These are phyloP conservation scores for Isaurus tuberculatus DNA, from an alignment of 92 coral and sea anemone genomes.

Conservation along the genomic window DNA sequence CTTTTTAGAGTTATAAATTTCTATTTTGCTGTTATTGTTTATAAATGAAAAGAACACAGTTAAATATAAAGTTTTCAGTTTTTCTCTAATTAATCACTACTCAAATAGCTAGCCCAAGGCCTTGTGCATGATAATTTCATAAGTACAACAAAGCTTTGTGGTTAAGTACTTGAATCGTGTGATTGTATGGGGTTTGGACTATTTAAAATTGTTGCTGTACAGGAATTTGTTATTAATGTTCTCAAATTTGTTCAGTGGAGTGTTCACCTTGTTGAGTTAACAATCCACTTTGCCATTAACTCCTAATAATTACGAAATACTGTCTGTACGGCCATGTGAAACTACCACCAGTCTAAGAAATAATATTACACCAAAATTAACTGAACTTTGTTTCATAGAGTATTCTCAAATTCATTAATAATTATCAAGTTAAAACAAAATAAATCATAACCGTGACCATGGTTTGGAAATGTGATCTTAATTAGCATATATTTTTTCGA, in stretches of 20 bases:
- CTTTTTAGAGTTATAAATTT: too few relatives aligned
- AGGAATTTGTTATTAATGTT: neutral
- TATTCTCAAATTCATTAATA: too few relatives aligned
- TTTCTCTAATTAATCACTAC: neutral
- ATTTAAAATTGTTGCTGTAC: too few relatives aligned
- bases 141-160: too few relatives aligned
- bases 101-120: too few relatives aligned
- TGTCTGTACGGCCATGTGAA: neutral
- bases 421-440: slow-evolving; percentile 31
- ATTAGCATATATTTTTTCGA: neutral
- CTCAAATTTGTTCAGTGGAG: slow-evolving; percentile 4
- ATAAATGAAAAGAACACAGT: too few relatives aligned
- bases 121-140: too few relatives aligned
- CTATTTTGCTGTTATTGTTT: too few relatives aligned
- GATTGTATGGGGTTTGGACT: too few relatives aligned
- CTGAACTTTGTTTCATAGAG: neutral
- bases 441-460: too few relatives aligned
- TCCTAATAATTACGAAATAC: neutral
- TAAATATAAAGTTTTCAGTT: too few relatives aligned
- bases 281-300: slow-evolving; percentile 6
- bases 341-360: slow-evolving; percentile 2
- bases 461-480: neutral
- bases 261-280: neutral
- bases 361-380: neutral
- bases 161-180: too few relatives aligned